These are phyloP conservation scores for Hipparchia sbordonii DNA, from an alignment of 2,888 invertebrate genomes.

Conservation along the genomic window DNA sequence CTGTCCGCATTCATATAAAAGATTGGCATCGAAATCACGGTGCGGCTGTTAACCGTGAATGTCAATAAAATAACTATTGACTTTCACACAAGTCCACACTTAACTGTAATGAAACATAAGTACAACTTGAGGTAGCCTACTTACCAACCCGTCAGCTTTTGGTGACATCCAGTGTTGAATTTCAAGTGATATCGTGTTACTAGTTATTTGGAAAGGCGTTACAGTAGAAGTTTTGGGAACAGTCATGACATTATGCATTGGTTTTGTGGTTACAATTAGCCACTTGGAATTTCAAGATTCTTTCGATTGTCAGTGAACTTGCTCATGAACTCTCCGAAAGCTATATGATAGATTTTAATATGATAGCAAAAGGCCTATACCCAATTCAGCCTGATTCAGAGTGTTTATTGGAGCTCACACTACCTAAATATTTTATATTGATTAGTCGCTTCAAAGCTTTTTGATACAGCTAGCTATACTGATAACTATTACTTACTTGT, in stretches of 20 bases:
- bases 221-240: constrained; percentile 47
- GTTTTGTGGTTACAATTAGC: constrained; percentile 58
- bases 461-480: no score
- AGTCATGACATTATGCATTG: constrained; percentile 52
- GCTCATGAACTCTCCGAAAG: neutral
- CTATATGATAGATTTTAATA: no score
- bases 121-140: constrained; percentile 39
- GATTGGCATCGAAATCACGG: neutral
- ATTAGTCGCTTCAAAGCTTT: no score
- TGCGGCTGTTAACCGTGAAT: neutral
- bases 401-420: no score
- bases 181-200: constrained; percentile 50
- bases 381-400: no score
- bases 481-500: no score
- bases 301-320: constrained; percentile 19
- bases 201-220: constrained; percentile 49
- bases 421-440: no score
- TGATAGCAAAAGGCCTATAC: no score
- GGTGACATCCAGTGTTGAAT: constrained; percentile 45
- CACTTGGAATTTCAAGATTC: constrained; percentile 43
- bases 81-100: constrained; percentile 20
- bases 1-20: neutral
- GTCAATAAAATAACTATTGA: neutral
- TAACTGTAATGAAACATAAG: constrained; percentile 35
- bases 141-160: constrained; percentile 40